phyloP scores from a whole-genome alignment of 2,888 invertebrate species.

The Andrena flavipes region DNA sequence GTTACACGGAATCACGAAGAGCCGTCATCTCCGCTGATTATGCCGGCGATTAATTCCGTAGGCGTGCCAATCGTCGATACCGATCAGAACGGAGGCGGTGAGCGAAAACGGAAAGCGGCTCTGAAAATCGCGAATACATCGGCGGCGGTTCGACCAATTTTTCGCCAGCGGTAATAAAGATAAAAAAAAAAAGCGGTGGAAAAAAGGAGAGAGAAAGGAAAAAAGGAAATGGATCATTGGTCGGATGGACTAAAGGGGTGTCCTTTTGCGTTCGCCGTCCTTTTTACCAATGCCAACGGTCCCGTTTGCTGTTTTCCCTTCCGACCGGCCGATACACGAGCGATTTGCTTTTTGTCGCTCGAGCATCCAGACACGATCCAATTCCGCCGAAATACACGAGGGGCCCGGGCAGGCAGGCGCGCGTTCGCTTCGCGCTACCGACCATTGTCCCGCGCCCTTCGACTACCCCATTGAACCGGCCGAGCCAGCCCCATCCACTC shows the following conservation, averaged over 20 bases:
- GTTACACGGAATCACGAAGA: constrained; percentile 25
- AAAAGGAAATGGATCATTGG: constrained; percentile 12
- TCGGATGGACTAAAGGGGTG: not conserved
- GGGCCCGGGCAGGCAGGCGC: not conserved
- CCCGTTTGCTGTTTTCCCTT: constrained; percentile 43
- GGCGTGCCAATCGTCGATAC: not conserved
- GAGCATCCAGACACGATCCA: constrained; percentile 58
- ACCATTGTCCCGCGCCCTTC: constrained; percentile 51
- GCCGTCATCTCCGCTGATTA: constrained; percentile 46
- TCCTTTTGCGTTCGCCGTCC: constrained; percentile 42
- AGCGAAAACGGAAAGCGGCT: not conserved
- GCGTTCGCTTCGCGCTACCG: constrained; percentile 45
- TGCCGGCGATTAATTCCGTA: constrained; percentile 14
- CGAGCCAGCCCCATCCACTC: constrained; percentile 8
- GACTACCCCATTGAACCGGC: constrained; percentile 40
- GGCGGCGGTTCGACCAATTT: constrained; percentile 15
- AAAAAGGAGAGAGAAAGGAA: not conserved
- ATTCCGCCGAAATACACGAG: constrained; percentile 57
- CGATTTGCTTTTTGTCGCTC: constrained; percentile 64
- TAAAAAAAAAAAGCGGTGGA: not conserved
- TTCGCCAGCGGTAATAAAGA: constrained; percentile 17
- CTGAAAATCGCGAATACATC: constrained; percentile 1
- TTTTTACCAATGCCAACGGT: constrained; percentile 41
- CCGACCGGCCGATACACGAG: constrained; percentile 34
- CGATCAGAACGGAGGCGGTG: not conserved